Evolutionary conservation across 2,797 vertebrate species (phyloP), one percentile per base, ranked within the genome.

Genomic region (Brachyrhaphis roseni): DNA sequence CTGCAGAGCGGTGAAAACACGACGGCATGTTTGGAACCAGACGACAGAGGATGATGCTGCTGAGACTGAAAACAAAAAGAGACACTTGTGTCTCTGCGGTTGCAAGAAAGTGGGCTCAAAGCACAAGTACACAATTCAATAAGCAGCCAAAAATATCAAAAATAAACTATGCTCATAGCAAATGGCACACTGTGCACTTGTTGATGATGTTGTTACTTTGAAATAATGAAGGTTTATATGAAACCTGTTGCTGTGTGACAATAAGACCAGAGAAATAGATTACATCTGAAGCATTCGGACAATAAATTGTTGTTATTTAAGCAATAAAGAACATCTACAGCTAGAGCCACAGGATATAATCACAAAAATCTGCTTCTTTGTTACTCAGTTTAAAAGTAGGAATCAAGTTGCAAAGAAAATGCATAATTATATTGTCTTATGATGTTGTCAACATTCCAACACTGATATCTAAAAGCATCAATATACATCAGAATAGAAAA

Each of bases 1-100:
- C 75, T 34, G 68, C 71, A 55, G 75, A 82, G 75, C 84, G 71
- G 84, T 82, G 80, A 75, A 76, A 77, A 86, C 62, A 82, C 66
- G 43, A 88, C 64, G 83, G 83, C 77, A 6, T 79, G 16, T 66
- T 78, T 74, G 78, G 39, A 78, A 26, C 62, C n/a, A 74, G 72
- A 47, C 36, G 36, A 76, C 8, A 78, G 66, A 74, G 74, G 70
- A 81, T 15, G 36, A n/a, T 20, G 55, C 51, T 77, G 59, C 59
- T 74, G 66, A 57, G 76, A 71, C 5, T 59, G 39, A 80, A 84
- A 80, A 84, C 71, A 80, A 84, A 79, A 78, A 45, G 41, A 46
- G 26, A 28, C 26, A 41, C 64, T 68, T 26, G 36, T 26, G 34
- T 66, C 59, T 64, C 62, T 39, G 62, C 4, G 18, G 62, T 23